These are phyloP conservation scores for Tachystola acroxantha DNA, from an alignment of 2,888 invertebrate genomes.

Conservation along the genomic window DNA sequence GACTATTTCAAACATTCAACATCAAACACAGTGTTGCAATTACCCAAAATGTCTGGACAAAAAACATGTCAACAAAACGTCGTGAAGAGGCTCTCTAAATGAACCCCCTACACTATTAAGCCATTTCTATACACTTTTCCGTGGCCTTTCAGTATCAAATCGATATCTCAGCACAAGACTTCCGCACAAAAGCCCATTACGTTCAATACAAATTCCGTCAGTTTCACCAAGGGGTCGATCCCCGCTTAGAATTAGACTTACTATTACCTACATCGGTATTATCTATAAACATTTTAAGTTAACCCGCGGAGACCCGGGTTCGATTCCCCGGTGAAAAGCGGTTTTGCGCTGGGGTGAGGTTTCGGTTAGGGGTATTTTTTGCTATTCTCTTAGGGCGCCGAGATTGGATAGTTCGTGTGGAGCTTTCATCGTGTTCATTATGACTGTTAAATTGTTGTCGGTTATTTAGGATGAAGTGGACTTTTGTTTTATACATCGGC, in stretches of 20 bases:
- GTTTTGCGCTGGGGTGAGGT: constrained; percentile 49
- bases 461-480: constrained; percentile 39
- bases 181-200: constrained; percentile 61
- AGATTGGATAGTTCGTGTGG: constrained; percentile 53
- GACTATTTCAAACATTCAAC: no score
- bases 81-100: constrained; percentile 23
- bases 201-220: constrained; percentile 62
- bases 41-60: constrained; percentile 20
- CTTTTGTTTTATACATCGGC: constrained; percentile 14
- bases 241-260: constrained; percentile 54
- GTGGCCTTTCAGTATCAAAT: constrained; percentile 43
- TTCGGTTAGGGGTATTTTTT: constrained; percentile 45
- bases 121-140: constrained; percentile 29
- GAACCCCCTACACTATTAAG: constrained; percentile 30
- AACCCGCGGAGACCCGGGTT: constrained; percentile 72
- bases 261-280: constrained; percentile 68
- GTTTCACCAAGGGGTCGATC: constrained; percentile 35
- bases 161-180: constrained; percentile 42
- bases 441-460: constrained; percentile 54
- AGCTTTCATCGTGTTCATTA: constrained; percentile 57
- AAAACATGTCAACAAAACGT: constrained; percentile 27
- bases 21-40: constrained; percentile 14
- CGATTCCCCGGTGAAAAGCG: constrained; percentile 58
- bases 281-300: constrained; percentile 78
- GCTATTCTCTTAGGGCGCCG: constrained; percentile 52